Conservation (phyloP, 2,113 vertebrate genomes). For the Calcarius ornatus region DNA sequence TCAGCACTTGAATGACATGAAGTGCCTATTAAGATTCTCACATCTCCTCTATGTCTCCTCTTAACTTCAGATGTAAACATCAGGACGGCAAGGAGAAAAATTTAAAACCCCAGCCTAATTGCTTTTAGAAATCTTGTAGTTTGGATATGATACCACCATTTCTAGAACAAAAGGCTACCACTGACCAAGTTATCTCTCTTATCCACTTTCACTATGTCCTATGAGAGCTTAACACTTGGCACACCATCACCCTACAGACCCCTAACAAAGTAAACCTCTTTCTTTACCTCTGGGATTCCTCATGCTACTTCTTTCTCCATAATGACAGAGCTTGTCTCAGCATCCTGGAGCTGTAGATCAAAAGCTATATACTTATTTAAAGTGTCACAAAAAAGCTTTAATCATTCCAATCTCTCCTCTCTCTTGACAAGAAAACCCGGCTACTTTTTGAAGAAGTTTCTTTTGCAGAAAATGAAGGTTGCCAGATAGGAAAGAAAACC, state of each 20-base stretch:
- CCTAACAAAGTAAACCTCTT: background rate
- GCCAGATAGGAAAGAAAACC: background rate
- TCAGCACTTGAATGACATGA: background rate
- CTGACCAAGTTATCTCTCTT: background rate
- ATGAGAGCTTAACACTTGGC: background rate
- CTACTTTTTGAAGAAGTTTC: background rate
- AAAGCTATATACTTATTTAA: background rate
- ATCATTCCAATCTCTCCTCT: background rate
- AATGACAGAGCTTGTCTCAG: background rate
- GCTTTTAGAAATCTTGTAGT: background rate
- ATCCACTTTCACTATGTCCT: background rate
- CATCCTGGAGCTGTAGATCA: background rate
- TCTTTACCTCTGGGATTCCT: background rate
- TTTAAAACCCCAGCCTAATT: accelerated
- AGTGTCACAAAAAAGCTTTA: background rate
- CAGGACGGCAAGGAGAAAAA: background rate
- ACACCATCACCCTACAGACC: background rate
- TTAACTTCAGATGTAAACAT: background rate
- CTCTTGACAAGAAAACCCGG: background rate
- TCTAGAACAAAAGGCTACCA: background rate
- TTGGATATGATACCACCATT: background rate
- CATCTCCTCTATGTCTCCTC: background rate
- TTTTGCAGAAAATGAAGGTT: background rate
- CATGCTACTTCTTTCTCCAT: background rate
- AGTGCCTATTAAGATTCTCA: background rate